Evolutionary conservation across 2,797 vertebrate genomes (phyloP).

Genomic region (Sebastes vulpes): DNA sequence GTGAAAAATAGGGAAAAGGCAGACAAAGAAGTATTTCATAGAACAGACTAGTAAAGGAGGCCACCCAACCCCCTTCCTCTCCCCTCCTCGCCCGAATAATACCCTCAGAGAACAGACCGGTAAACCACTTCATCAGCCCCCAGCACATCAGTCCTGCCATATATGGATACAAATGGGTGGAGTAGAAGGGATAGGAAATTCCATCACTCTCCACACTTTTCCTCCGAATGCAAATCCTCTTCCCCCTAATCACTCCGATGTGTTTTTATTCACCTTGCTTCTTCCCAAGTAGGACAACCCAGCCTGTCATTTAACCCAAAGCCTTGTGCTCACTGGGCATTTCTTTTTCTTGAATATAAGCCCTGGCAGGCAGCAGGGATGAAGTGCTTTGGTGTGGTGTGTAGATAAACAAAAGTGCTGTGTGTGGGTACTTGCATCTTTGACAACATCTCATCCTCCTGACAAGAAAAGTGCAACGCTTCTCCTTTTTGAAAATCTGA

Average conservation of each 20-base stretch:
- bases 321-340: conserved; percentile 11
- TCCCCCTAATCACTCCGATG: conserved; percentile 24
- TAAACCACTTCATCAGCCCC: conserved; percentile 54
- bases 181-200: conserved; percentile 48
- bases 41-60: conserved; percentile 51
- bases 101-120: conserved; percentile 54
- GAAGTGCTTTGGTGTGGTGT: conserved; percentile 28
- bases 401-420: not conserved
- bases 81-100: conserved; percentile 29
- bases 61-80: conserved; percentile 42
- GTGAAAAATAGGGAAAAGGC: conserved; percentile 5
- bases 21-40: conserved; percentile 48
- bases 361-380: conserved; percentile 9
- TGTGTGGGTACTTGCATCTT: conserved; percentile 26
- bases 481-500: conserved; percentile 46
- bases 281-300: conserved; percentile 17
- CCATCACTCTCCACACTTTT: conserved; percentile 51
- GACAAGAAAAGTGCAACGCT: conserved; percentile 57
- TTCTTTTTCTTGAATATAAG: conserved; percentile 1
- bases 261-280: conserved; percentile 48
- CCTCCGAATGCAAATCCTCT: conserved; percentile 50
- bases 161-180: conserved; percentile 45
- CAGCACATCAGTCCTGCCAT: conserved; percentile 41
- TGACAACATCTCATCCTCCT: conserved; percentile 56
- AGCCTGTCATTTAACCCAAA: conserved; percentile 30